Percentiles rank a stretch among this genome's conserved stretches.
Conservation (phyloP, 2,113 vertebrate genomes). For the Cavia aperea region DNA sequence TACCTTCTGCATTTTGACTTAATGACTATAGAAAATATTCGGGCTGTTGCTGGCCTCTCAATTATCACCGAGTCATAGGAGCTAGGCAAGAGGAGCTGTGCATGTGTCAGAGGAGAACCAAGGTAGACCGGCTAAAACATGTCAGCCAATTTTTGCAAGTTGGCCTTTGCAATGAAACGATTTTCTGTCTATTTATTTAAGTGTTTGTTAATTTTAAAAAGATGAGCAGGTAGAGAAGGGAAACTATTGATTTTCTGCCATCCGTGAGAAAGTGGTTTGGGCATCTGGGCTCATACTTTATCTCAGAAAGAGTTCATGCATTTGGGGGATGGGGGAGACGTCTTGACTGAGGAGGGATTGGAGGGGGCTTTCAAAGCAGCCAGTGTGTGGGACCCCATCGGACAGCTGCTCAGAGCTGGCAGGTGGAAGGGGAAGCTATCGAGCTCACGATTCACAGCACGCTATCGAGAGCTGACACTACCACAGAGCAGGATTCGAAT, state of each 20-base stretch:
- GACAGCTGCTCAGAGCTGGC: neutral
- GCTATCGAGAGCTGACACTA: neutral
- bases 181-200: constrained; percentile 24
- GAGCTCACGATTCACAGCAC: neutral
- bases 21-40: neutral
- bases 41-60: neutral
- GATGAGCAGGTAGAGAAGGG: neutral
- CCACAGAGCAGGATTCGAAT: neutral
- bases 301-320: neutral
- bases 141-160: neutral
- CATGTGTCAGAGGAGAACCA: neutral
- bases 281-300: neutral
- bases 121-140: neutral
- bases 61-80: neutral
- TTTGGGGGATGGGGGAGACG: too few relatives aligned
- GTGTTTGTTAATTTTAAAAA: neutral
- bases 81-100: fast-evolving
- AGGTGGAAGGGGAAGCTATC: neutral
- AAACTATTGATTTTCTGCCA: neutral
- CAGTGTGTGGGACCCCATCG: neutral
- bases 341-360: neutral
- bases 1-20: constrained; percentile 16
- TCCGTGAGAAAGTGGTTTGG: neutral
- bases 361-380: neutral
- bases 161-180: constrained; percentile 21